Base-by-base conservation (phyloP, 2,888 invertebrate species). In the Tenthredo distinguenda region DNA sequence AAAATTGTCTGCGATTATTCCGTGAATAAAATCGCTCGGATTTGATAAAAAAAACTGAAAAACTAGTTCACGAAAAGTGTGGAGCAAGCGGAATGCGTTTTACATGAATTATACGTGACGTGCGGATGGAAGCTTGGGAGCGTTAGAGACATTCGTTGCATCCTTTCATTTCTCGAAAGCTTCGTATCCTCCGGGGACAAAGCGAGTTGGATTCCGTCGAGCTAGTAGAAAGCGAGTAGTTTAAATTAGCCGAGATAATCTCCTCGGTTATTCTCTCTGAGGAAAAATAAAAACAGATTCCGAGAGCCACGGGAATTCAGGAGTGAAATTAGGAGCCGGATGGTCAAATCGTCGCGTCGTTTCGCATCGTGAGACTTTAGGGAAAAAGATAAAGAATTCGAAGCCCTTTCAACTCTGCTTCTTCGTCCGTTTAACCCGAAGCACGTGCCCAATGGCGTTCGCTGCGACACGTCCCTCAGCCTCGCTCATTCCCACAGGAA, bases 221-320 rank as follows among this genome's bases (percentile, higher is more conserved):
- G 47, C 34, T 21, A 9, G 31, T 6, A 79, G n/a, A n/a, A 34
- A 55, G 79, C 34, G 79, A 34, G 79, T 62, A n/a, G 21, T 40
- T 40, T 15, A 21, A 81, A 81, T 62, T 81, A 81, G 26, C 81
- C 9, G 40, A 40, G 62, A 81, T 81, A 50, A 81, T 81, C 58
- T 81, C 5, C 62, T 26, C 81, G 2, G 81, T n/a, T 81, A 81
- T 81, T 81, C 62, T 62, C 81, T 81, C 12, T 21, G 40, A 21
- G 77, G 40, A 21, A n/a, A 62, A 81, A 81, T 62, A 81, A 62
- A 15, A 62, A 81, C 40, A 26, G 40, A 40, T 62, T 18, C 26
- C 12, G 6, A 15, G 34, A 50, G 26, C n/a, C n/a, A 7, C 18
- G 34, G 76, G 50, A 50, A 21, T 76, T 72, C n/a, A 72, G 21